Base-by-base conservation (phyloP, 2,888 invertebrate genomes). In the Chaitophorus viminalis region DNA sequence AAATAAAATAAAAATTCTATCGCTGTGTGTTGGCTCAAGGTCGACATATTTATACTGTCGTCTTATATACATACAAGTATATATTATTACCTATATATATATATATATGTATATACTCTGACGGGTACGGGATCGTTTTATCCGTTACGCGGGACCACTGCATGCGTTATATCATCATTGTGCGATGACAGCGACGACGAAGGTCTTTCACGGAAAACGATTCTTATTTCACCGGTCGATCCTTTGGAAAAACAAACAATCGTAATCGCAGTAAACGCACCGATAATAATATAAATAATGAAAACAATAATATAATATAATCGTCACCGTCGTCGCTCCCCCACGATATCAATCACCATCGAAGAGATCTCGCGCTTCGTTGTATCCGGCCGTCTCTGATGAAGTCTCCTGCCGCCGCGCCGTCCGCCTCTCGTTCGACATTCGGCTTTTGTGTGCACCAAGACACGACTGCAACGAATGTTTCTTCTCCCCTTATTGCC, bases 1-100 rank as follows among this genome's bases (percentile, higher is more conserved):
- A 33, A 33, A 72, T 11, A 72, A 31, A 31, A 31, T 4, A 72
- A 14, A 39, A 1, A 31, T 70, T n/a, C 0, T 25, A 29, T 68
- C 68, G 68, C 11, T 25, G 68, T 68, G n/a, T 68, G n/a, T 68
- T 11, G n/a, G n/a, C 70, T 72, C 72, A 72, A 72, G 72, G 72
- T 18, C 72, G 33, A 14, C 46, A 14, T 46, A 46, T 46, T n/a
- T n/a, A 46, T 14, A 46, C 14, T 46, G 14, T 46, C 46, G 14
- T 46, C 46, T 46, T 46, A 46, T 14, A 46, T 2, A 14, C n/a
- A n/a, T n/a, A n/a, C n/a, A n/a, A n/a, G n/a, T n/a, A n/a, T n/a
- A n/a, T n/a, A n/a, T n/a, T n/a, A n/a, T n/a, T n/a, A n/a, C n/a
- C n/a, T n/a, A n/a, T n/a, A n/a, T n/a, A n/a, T n/a, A 6, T 36